Base-by-base conservation (phyloP, 2,797 vertebrate species). In the Esox lucius region DNA sequence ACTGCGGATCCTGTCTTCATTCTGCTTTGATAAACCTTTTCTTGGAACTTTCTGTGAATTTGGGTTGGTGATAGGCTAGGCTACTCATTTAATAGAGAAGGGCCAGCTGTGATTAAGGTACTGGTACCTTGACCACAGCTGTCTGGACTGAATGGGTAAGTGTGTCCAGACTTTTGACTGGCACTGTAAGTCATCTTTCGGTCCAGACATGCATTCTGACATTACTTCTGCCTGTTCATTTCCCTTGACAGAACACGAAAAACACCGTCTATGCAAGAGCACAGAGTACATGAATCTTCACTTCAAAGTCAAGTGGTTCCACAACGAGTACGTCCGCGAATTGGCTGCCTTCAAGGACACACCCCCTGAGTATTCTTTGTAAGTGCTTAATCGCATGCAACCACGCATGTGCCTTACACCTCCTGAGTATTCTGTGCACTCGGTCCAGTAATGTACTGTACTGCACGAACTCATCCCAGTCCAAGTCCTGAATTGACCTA, bases 291-390 rank as follows among this genome's bases (percentile, higher is more conserved):
- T 99, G 98, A 99, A 99, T 95, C 94, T 99, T 90, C 98, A 99
- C 95, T 99, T 99, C 96, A 99, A 99, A 95, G 98, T 99, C 84
- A 99, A 99, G 94, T 99, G 98, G 98, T 98, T 99, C 93, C 97
- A 99, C 92, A 99, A 99, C 81, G 98, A 99, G 83, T 99, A 99
- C 2, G 96, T 99, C 76, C 89, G 95, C 75, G 98, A 98, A 66
- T 93, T 99, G 85, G 93, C 96, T 9, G 92, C 96, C 87, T 98
- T 97, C 94, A 96, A 96, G 87, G 96, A 94, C 81, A 94, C 95
- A 0, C 93, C 95, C 1, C 96, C 98, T 1, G 96, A 99, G 80
- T 99, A 99, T 88, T 99, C 98, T 46, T 90, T 99, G 98, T 99
- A 92, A 96, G 97, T 98, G 83, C 49, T 17, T 53, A 70, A 31